Evolutionary conservation across 2,888 invertebrate species (phyloP), one percentile per base, ranked within the genome.

Genomic region (Griposia aprilina): DNA sequence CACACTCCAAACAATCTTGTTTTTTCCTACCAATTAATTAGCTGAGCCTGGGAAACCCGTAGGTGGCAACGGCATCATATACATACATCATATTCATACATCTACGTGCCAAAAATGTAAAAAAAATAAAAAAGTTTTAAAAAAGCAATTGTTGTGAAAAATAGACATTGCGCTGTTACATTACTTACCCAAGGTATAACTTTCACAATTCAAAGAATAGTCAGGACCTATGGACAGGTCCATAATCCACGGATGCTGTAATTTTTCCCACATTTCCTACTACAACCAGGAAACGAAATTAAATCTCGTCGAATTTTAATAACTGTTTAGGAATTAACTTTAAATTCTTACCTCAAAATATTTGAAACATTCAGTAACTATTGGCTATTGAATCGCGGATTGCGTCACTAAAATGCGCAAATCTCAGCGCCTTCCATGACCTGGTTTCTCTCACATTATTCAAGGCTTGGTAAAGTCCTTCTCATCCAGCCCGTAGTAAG

Each of bases 391-490:
- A 78, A 78, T 72, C 63, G 68, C 26, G 69, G 66, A 80, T 86
- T 87, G 75, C 89, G 82, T 86, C 87, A 86, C 78, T 78, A 68
- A 69, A 83, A 84, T 87, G 82, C 82, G 78, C 87, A 81, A 88
- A 87, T 83, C 87, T 81, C 67, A 72, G 73, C 77, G 78, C 83
- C 79, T 83, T 76, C 85, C 85, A 36, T 89, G 89, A 90, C 90
- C 90, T 85, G 86, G 72, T 86, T 90, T 87, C 84, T 70, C 73
- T 62, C 73, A 74, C 81, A 81, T 85, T 84, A 85, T 83, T 82
- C 88, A 89, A 86, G 87, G 88, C 81, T 86, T 81, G 69, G 69
- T 80, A 63, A 84, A 81, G 82, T 80, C 86, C 86, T 89, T 88
- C 83, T 59, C 71, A 72, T 70, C 70, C 73, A 71, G 26, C 36